Conservation (phyloP, 2,113 vertebrate genomes). For the Bagarius yarrelli region DNA sequence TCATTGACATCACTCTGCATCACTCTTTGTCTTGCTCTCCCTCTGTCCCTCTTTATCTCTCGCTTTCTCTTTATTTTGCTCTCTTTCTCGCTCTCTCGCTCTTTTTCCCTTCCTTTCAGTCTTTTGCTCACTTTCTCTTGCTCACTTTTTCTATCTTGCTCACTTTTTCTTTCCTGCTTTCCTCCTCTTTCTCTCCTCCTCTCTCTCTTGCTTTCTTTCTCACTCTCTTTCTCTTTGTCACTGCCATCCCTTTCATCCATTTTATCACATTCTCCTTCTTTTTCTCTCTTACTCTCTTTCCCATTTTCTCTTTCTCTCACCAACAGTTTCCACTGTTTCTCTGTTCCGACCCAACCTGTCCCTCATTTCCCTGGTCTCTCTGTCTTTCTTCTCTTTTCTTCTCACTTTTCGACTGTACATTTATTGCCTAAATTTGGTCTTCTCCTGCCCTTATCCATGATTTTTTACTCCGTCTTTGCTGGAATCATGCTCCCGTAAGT, state of each 20-base stretch:
- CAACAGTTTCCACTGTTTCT: conserved; percentile 47
- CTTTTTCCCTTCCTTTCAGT: conserved; percentile 31
- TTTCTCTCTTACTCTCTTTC: background rate
- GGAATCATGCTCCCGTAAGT: background rate
- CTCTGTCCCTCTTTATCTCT: background rate
- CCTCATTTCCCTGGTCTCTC: background rate
- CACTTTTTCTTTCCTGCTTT: no score
- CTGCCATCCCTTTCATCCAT: background rate
- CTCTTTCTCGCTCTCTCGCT: conserved; percentile 8
- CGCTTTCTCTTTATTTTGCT: background rate
- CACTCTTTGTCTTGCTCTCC: conserved; percentile 1
- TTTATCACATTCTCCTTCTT: background rate
- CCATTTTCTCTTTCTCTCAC: background rate
- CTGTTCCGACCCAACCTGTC: no score
- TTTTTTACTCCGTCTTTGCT: no score
- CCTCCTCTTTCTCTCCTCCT: conserved; percentile 53
- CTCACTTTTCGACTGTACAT: no score
- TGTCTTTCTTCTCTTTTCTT: no score
- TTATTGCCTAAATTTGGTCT: no score
- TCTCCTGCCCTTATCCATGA: no score
- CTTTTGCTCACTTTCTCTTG: no score
- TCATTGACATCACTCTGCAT: conserved; percentile 36
- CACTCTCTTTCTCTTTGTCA: conserved; percentile 43
- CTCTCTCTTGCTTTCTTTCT: conserved; percentile 33
- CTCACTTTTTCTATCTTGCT: no score